Conservation (phyloP, 2,888 invertebrate species). For the Campoplex nolae region DNA sequence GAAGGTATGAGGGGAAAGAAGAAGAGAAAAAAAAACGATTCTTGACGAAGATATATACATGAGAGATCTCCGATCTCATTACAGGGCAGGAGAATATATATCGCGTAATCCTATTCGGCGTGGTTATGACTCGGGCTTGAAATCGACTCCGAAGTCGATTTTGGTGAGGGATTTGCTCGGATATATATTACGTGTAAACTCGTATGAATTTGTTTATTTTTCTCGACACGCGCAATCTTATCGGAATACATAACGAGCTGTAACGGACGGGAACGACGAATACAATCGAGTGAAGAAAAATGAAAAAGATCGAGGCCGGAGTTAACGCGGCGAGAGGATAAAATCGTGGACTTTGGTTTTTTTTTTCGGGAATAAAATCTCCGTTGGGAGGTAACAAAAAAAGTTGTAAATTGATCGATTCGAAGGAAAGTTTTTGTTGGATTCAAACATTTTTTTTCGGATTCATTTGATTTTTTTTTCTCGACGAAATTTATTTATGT, state of each 20-base stretch:
- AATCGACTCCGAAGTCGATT: conserved; percentile 56
- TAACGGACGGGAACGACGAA: conserved; percentile 15
- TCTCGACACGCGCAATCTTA: conserved; percentile 69
- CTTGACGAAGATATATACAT: conserved; percentile 55
- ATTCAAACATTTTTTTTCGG: too few relatives aligned
- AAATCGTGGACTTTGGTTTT: background rate
- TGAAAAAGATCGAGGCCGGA: background rate
- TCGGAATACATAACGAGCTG: conserved; percentile 71
- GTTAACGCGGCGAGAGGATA: background rate
- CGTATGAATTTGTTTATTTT: conserved; percentile 53
- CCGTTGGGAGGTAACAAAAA: background rate
- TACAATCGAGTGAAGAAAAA: conserved; percentile 6
- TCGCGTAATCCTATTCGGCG: conserved; percentile 74
- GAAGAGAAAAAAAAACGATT: conserved; percentile 24
- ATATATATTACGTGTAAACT: conserved; percentile 47
- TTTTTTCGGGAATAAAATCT: background rate
- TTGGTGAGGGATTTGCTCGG: conserved; percentile 54
- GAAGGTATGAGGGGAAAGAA: background rate
- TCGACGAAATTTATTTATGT: too few relatives aligned
- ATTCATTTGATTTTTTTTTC: background rate
- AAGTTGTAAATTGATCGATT: background rate
- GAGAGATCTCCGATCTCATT: conserved; percentile 72
- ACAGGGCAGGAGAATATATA: conserved; percentile 69
- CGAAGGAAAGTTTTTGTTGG: background rate
- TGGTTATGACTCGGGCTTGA: conserved; percentile 41